Conservation (phyloP, 2,797 vertebrate species). For the Tamandua tetradactyla region DNA sequence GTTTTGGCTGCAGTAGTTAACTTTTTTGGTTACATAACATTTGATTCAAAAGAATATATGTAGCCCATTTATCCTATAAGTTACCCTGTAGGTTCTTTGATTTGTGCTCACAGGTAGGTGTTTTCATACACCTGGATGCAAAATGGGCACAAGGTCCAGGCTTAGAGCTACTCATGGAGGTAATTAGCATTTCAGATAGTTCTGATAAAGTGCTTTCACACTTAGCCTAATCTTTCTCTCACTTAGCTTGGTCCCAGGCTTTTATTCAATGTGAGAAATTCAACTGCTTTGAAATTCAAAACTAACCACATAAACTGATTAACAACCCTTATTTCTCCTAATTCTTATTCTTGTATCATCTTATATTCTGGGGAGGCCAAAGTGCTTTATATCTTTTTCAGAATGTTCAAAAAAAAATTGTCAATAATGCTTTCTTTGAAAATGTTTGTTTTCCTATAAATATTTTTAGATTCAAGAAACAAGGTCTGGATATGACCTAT, state of each 20-base stretch:
- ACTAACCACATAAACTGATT: background rate
- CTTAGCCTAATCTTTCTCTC: background rate
- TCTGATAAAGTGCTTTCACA: background rate
- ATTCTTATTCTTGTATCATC: background rate
- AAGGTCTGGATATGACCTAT: background rate
- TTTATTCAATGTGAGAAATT: conserved; percentile 52
- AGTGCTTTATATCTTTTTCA: background rate
- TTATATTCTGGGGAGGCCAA: background rate
- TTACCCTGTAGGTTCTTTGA: background rate
- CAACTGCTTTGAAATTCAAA: conserved; percentile 50
- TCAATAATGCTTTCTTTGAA: background rate
- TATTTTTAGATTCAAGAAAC: background rate
- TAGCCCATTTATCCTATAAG: background rate
- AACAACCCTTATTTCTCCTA: conserved; percentile 14
- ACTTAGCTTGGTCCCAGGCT: background rate
- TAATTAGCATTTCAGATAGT: background rate
- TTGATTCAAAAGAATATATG: background rate
- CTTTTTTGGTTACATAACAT: background rate
- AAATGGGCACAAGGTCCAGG: background rate
- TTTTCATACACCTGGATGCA: background rate
- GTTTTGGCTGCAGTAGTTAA: background rate
- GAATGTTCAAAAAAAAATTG: background rate
- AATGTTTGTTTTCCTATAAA: conserved; percentile 16
- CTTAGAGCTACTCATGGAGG: background rate
- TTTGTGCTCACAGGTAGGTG: background rate